These are phyloP conservation scores for Drosophila suzukii DNA, from an alignment of 1,140 invertebrate genomes.

Conservation along the genomic window DNA sequence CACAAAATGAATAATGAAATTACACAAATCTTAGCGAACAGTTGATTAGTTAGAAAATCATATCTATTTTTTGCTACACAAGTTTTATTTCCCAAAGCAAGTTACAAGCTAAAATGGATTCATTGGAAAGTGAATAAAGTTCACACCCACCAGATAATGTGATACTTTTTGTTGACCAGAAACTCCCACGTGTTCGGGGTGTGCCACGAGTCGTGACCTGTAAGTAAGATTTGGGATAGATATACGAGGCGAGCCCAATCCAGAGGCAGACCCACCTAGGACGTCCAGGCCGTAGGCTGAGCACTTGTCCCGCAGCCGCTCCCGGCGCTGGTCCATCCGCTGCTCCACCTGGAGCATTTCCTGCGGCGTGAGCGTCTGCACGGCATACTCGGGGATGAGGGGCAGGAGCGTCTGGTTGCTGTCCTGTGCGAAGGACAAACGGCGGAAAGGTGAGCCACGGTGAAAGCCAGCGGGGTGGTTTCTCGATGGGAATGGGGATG, in stretches of 20 bases:
- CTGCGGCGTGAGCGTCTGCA: conserved; percentile 72
- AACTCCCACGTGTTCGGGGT: conserved; percentile 93
- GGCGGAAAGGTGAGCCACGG: conserved; percentile 26
- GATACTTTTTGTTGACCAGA: conserved; percentile 91
- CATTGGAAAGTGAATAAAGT: conserved; percentile 58
- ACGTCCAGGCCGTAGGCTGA: conserved; percentile 85
- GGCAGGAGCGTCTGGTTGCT: conserved; percentile 80
- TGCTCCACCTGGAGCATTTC: conserved; percentile 85
- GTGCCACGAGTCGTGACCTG: conserved; percentile 88
- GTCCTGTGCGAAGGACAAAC: conserved; percentile 58
- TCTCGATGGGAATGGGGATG: conserved; percentile 7
- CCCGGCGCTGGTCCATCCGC: conserved; percentile 85
- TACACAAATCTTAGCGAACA: not conserved
- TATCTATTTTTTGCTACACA: no score
- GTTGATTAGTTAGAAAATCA: no score
- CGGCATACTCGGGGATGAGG: conserved; percentile 78
- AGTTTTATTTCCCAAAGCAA: not conserved
- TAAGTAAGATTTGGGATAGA: conserved; percentile 35
- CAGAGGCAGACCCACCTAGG: conserved; percentile 63
- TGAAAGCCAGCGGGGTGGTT: not conserved
- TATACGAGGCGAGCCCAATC: not conserved
- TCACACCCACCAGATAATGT: conserved; percentile 88
- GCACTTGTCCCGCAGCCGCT: conserved; percentile 85
- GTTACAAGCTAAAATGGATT: not conserved
- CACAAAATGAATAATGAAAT: not conserved